phyloP scores from a whole-genome alignment of 2,797 vertebrate species.

The Sebastes hubbsi region DNA sequence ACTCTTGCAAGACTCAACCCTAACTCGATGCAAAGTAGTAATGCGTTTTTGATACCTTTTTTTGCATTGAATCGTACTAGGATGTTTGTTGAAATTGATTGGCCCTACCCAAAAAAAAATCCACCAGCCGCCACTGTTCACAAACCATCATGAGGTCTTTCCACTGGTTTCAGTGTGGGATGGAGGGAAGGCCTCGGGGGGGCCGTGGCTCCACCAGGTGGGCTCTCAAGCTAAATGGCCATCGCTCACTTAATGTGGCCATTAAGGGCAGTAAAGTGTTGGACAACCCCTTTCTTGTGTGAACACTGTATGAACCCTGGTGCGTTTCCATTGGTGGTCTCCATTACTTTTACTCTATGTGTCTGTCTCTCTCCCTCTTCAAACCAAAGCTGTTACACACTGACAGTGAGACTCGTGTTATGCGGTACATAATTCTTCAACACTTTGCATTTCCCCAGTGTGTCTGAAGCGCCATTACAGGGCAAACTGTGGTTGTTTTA shows the following conservation, averaged over 20 bases:
- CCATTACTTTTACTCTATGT: constrained; percentile 6
- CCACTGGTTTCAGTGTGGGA: constrained; percentile 26
- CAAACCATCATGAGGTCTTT: constrained; percentile 34
- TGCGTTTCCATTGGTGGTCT: constrained; percentile 20
- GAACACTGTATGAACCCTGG: constrained; percentile 22
- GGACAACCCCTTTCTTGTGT: constrained; percentile 37
- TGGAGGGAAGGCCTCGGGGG: not conserved
- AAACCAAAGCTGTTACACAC: constrained; percentile 16
- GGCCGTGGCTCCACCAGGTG: constrained; percentile 44
- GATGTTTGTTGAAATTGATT: too few species aligned
- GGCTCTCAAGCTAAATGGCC: constrained; percentile 56
- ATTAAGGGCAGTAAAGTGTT: constrained; percentile 53
- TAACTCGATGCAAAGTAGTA: too few species aligned
- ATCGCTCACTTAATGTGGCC: constrained; percentile 47
- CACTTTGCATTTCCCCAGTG: constrained; percentile 20
- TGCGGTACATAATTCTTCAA: constrained; percentile 17
- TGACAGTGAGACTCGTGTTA: not conserved
- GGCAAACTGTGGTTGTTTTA: constrained; percentile 6
- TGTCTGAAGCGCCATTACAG: constrained; percentile 10
- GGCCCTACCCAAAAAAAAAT: too few species aligned
- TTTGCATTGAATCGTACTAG: too few species aligned
- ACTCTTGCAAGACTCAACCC: too few species aligned
- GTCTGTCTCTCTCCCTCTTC: not conserved
- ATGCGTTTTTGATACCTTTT: too few species aligned
- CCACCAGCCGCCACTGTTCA: not conserved